Evolutionary conservation across 2,888 invertebrate genomes (phyloP).

Genomic region (Caenorhabditis auriculariae): DNA sequence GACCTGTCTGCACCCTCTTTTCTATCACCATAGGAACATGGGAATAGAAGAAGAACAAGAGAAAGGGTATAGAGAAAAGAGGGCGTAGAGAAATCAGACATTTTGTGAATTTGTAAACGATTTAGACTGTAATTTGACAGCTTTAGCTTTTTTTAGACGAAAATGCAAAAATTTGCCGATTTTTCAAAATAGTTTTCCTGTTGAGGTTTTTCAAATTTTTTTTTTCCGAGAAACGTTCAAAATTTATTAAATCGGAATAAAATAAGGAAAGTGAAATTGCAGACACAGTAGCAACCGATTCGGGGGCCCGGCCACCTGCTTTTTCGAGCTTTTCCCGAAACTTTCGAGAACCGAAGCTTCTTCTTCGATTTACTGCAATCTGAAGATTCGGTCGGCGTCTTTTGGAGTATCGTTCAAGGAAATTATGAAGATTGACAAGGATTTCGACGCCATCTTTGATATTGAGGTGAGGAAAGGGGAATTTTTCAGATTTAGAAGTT

Average conservation of each 20-base stretch:
- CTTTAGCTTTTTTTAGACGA: too few species aligned
- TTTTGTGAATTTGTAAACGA: too few species aligned
- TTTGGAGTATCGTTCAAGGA: constrained; percentile 36
- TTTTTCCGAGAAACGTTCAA: too few species aligned
- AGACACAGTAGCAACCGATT: constrained; percentile 32
- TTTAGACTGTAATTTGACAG: too few species aligned
- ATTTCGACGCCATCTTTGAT: constrained; percentile 29
- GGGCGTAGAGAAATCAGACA: too few species aligned
- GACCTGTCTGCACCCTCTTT: too few species aligned
- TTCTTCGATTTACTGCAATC: constrained; percentile 38
- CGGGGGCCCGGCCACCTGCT: constrained; percentile 29
- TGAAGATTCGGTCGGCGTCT: constrained; percentile 36
- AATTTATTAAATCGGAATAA: neutral
- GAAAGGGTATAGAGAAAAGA: too few species aligned
- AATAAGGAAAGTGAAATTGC: neutral
- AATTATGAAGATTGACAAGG: constrained; percentile 33
- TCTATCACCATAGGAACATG: too few species aligned
- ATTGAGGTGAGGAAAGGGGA: constrained; percentile 23
- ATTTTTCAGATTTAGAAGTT: too few species aligned
- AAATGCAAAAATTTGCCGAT: too few species aligned
- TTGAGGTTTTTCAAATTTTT: neutral
- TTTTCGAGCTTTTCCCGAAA: constrained; percentile 21
- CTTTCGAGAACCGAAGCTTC: constrained; percentile 18
- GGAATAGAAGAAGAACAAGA: too few species aligned
- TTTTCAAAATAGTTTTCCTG: neutral